Evolutionary conservation across 2,797 vertebrate genomes (phyloP).

Genomic region (Glyptemys insculpta): DNA sequence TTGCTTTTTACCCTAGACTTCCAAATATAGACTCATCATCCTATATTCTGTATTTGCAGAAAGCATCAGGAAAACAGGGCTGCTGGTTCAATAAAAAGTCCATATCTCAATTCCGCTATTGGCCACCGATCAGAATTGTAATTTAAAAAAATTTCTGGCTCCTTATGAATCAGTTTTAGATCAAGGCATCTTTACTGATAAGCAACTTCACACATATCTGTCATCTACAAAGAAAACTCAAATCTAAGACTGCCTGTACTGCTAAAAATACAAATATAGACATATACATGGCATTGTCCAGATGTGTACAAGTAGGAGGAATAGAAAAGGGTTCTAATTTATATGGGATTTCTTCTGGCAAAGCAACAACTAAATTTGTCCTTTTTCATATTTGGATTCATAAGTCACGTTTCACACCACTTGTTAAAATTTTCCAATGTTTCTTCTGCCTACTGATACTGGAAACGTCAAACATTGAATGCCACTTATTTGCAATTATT

Average conservation of each 20-base stretch:
- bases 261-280: constrained; percentile 20
- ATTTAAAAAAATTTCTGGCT: background rate
- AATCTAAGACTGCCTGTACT: background rate
- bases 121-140: background rate
- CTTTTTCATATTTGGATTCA: constrained; percentile 6
- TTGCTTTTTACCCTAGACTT: background rate
- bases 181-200: constrained; percentile 13
- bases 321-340: constrained; percentile 19
- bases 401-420: background rate
- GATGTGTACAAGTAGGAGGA: constrained; percentile 25
- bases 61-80: background rate
- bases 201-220: background rate
- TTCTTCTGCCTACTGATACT: background rate
- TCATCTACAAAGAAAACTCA: constrained; percentile 27
- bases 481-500: background rate
- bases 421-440: background rate
- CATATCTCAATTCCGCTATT: background rate
- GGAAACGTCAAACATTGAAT: background rate
- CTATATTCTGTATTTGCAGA: background rate
- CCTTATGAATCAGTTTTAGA: constrained; percentile 21
- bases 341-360: background rate
- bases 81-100: background rate
- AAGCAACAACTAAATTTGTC: constrained; percentile 16
- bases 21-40: accelerated
- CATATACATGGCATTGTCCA: constrained; percentile 28